phyloP scores from a whole-genome alignment of 2,888 invertebrate species.

The Macrophya annulata region DNA sequence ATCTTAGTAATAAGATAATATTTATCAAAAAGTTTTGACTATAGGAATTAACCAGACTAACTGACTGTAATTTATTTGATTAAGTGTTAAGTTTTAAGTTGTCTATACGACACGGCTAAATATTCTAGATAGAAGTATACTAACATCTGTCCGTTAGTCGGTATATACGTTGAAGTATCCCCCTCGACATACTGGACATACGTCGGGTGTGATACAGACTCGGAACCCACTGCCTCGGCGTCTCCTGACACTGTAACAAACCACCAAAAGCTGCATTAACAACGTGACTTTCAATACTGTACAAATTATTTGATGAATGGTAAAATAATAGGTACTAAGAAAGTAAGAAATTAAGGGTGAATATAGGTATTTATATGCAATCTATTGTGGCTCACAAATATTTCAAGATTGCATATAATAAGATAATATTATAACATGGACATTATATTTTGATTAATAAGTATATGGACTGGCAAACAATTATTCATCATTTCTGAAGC shows the following conservation, averaged over 20 bases:
- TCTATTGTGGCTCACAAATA: background rate
- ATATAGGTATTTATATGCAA: background rate
- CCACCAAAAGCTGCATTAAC: background rate
- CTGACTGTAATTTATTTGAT: background rate
- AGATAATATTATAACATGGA: background rate
- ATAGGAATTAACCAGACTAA: background rate
- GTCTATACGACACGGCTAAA: background rate
- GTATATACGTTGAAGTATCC: slow-evolving; percentile 82
- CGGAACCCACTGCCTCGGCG: slow-evolving; percentile 80
- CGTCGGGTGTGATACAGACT: slow-evolving; percentile 82
- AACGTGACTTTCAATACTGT: background rate
- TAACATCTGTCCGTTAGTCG: slow-evolving; percentile 86
- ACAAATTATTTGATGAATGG: background rate
- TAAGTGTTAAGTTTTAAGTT: background rate
- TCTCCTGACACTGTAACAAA: slow-evolving; percentile 79
- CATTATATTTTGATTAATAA: background rate
- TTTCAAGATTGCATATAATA: background rate
- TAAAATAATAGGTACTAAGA: background rate
- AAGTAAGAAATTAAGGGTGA: slow-evolving; percentile 5
- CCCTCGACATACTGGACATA: slow-evolving; percentile 86
- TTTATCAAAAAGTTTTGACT: background rate
- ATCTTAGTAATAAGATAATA: background rate
- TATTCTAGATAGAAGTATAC: slow-evolving; percentile 63
- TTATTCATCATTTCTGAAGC: slow-evolving; percentile 1
- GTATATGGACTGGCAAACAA: background rate